Evolutionary conservation across 2,113 vertebrate species (phyloP).

Genomic region (Hassar affinis): DNA sequence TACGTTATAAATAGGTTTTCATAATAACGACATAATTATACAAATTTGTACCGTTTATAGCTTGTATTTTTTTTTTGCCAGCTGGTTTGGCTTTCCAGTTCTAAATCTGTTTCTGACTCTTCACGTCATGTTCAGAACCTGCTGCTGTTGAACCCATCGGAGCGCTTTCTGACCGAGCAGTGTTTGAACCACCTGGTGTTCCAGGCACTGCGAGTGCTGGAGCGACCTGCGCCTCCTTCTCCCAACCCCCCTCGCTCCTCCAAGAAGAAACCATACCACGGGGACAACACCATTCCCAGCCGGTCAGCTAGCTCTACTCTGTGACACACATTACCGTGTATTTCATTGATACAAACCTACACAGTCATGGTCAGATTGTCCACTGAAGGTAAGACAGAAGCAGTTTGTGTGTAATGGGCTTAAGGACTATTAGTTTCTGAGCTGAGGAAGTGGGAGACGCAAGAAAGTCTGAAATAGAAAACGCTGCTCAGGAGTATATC

Average conservation of each 20-base stretch:
- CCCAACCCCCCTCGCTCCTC: constrained; percentile 88
- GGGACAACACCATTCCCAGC: constrained; percentile 91
- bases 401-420: not conserved
- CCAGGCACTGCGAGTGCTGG: constrained; percentile 92
- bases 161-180: constrained; percentile 94
- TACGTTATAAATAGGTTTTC: not conserved
- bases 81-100: not conserved
- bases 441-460: not conserved
- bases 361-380: not conserved
- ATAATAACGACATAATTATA: not conserved
- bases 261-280: constrained; percentile 96
- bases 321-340: not conserved
- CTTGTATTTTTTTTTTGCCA: not conserved
- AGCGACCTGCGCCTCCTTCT: constrained; percentile 81
- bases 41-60: not conserved
- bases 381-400: not conserved
- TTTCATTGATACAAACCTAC: not conserved
- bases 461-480: not conserved
- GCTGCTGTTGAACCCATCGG: constrained; percentile 90
- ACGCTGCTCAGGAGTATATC: too few relatives aligned
- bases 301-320: constrained; percentile 70
- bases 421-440: not conserved
- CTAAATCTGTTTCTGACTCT: not conserved
- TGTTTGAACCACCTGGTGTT: constrained; percentile 96
- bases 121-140: constrained; percentile 79